Percentiles rank a stretch among this genome's conserved stretches.
Conservation (phyloP, 1,140 invertebrate genomes). For the Saccostrea echinata region DNA sequence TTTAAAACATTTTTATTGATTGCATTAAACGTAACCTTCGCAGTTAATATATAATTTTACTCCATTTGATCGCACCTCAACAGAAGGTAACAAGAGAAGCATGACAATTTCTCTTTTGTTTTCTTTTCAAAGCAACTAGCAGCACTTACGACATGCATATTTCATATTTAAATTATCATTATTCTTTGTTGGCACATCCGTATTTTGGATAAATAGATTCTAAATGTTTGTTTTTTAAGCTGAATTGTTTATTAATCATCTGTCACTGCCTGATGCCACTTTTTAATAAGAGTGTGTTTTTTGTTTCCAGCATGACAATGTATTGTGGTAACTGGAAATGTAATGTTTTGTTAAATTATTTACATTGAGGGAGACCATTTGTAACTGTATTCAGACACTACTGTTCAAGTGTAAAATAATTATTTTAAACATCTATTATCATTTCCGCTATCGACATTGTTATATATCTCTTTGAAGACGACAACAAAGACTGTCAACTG, state of each 20-base stretch:
- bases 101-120: neutral
- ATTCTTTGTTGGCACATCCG: neutral
- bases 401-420: neutral
- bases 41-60: neutral
- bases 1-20: neutral
- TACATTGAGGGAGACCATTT: neutral
- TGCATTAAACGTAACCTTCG: neutral
- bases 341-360: neutral
- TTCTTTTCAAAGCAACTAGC: neutral
- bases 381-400: neutral
- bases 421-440: neutral
- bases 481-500: constrained; percentile 93
- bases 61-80: neutral
- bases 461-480: constrained; percentile 84
- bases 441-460: neutral
- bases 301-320: neutral
- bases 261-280: neutral
- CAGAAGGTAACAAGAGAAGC: neutral
- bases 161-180: too few species aligned
- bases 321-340: neutral
- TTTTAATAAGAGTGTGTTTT: neutral
- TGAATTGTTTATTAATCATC: neutral
- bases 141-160: too few species aligned
- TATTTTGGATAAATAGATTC: neutral
- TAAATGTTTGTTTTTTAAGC: neutral